Evolutionary conservation across 2,888 invertebrate species (phyloP).

Genomic region (Drosophila paracracens): DNA sequence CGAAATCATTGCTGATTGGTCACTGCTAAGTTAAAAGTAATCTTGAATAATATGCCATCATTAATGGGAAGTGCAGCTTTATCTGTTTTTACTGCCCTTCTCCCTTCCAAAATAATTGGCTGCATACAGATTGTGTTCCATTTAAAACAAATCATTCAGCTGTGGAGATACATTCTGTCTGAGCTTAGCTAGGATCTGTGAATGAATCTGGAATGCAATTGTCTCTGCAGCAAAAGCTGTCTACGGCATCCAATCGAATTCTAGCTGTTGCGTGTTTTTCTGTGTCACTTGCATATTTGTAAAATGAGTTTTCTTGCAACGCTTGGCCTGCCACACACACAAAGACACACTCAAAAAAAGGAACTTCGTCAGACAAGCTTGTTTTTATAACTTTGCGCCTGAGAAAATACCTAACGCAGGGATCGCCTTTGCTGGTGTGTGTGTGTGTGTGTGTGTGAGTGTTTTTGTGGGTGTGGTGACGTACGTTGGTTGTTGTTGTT

Average conservation of each 20-base stretch:
- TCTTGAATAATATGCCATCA: not conserved
- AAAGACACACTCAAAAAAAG: not conserved
- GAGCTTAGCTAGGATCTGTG: not conserved
- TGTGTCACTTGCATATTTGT: slow-evolving; percentile 39
- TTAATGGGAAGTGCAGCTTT: not conserved
- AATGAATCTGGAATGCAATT: not conserved
- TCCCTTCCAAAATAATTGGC: not conserved
- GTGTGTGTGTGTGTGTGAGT: slow-evolving; percentile 9
- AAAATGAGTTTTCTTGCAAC: slow-evolving; percentile 31
- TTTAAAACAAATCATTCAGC: slow-evolving; percentile 1
- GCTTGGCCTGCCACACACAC: not conserved
- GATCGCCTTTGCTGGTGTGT: not conserved
- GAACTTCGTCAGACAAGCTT: slow-evolving; percentile 36
- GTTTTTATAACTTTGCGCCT: slow-evolving; percentile 60
- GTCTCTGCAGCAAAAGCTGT: not conserved
- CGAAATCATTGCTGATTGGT: not conserved
- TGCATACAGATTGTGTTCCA: not conserved
- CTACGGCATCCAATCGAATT: not conserved
- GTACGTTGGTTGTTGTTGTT: slow-evolving; percentile 20
- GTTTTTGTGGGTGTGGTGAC: slow-evolving; percentile 29
- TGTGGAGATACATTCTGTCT: not conserved
- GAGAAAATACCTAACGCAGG: slow-evolving; percentile 14
- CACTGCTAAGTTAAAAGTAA: not conserved
- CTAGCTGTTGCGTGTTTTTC: not conserved
- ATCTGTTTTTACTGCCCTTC: not conserved